phyloP scores from a whole-genome alignment of 2,113 vertebrate genomes.

The Takifugu flavidus region DNA sequence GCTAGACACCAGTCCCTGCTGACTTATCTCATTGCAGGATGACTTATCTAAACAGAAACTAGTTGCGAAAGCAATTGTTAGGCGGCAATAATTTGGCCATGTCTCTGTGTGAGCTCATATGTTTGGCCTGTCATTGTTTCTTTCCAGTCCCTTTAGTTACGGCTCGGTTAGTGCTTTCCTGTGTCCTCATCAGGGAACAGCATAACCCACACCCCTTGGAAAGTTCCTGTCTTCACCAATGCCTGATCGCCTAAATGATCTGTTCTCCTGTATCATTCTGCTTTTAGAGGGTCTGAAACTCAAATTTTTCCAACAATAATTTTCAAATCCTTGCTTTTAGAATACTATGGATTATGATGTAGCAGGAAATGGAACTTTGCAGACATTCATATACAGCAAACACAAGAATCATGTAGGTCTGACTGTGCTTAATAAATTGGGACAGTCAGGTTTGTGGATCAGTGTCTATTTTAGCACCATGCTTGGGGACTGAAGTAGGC shows the following conservation, averaged over 20 bases:
- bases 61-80: slow-evolving; percentile 49
- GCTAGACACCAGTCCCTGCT: slow-evolving; percentile 50
- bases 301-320: not conserved
- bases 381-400: not conserved
- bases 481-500: slow-evolving; percentile 62
- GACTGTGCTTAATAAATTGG: slow-evolving; percentile 10
- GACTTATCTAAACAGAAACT: slow-evolving; percentile 60
- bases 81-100: slow-evolving; percentile 52
- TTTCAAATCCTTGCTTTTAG: not conserved
- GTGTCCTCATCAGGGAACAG: slow-evolving; percentile 58
- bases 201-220: slow-evolving; percentile 36
- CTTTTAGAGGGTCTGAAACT: not conserved
- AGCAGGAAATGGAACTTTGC: not conserved
- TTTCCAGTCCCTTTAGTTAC: slow-evolving; percentile 65
- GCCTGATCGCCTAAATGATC: slow-evolving; percentile 22
- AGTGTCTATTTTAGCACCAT: slow-evolving; percentile 62
- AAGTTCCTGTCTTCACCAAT: slow-evolving; percentile 33
- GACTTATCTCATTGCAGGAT: slow-evolving; percentile 56
- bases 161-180: slow-evolving; percentile 71
- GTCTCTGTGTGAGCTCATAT: slow-evolving; percentile 74
- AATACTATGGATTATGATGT: not conserved
- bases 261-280: slow-evolving; percentile 4
- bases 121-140: slow-evolving; percentile 76
- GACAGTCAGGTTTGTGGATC: slow-evolving; percentile 58
- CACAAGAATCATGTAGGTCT: not conserved